Conservation (phyloP, 2,888 invertebrate species). For the Stictocephala bisonia region DNA sequence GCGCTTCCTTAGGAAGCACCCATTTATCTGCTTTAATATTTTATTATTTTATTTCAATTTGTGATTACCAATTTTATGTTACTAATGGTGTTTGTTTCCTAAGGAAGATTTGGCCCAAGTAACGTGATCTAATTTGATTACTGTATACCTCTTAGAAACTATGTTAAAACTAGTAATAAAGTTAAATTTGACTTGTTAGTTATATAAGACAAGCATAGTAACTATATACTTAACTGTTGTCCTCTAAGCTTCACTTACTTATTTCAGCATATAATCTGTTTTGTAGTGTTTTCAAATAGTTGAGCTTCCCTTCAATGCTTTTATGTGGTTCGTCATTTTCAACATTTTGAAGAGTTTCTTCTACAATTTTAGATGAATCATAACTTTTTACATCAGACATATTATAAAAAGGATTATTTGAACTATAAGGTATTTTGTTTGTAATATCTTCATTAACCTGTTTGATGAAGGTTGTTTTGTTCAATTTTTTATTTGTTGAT, state of each 20-base stretch:
- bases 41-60: no score
- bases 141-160: no score
- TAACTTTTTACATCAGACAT: background rate
- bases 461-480: background rate
- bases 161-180: no score
- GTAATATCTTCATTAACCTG: background rate
- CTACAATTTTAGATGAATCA: conserved; percentile 2
- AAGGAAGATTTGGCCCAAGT: no score
- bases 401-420: no score
- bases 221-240: no score
- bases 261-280: conserved; percentile 73
- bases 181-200: background rate
- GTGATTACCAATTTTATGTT: no score
- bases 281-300: conserved; percentile 70
- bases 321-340: background rate
- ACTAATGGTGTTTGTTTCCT: no score
- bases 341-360: background rate
- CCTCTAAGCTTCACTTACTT: conserved; percentile 67
- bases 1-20: no score
- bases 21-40: no score
- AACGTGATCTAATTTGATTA: no score
- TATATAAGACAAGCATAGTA: background rate
- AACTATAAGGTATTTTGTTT: background rate
- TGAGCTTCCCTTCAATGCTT: conserved; percentile 65
- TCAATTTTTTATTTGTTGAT: background rate